A percentile compares a stretch with the other conserved stretches of the same genome.
These are phyloP conservation scores for Drosophila yooni DNA, from an alignment of 2,888 invertebrate species.

Conservation along the genomic window DNA sequence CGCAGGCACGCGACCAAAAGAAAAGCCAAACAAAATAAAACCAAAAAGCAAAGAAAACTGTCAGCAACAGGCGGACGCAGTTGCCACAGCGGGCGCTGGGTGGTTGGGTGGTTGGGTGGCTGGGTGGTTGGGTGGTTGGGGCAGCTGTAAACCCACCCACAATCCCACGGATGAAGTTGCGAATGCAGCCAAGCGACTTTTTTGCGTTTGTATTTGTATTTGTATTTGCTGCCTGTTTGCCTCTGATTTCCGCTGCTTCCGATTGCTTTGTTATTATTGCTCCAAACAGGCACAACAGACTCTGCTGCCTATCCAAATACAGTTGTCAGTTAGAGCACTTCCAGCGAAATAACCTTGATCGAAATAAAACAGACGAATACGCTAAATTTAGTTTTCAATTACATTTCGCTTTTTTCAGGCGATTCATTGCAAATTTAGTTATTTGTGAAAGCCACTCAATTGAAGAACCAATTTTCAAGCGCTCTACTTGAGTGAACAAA, in stretches of 20 bases:
- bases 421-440: not conserved
- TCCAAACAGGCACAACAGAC: constrained; percentile 14
- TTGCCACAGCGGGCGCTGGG: constrained; percentile 35
- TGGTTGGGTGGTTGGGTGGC: not conserved
- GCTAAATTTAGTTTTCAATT: constrained; percentile 27
- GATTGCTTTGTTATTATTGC: constrained; percentile 76
- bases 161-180: constrained; percentile 23
- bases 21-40: constrained; percentile 47
- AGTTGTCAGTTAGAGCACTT: constrained; percentile 13
- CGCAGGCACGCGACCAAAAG: constrained; percentile 73
- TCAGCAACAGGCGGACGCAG: constrained; percentile 71
- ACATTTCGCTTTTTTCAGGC: not conserved
- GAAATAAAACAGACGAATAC: constrained; percentile 25
- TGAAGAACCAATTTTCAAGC: not conserved
- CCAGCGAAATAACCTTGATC: constrained; percentile 16
- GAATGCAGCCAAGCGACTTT: constrained; percentile 58
- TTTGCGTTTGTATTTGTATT: constrained; percentile 12
- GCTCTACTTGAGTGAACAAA: not conserved
- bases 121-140: not conserved
- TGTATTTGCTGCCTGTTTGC: constrained; percentile 37
- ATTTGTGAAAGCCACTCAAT: not conserved
- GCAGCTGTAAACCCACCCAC: not conserved
- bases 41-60: constrained; percentile 70
- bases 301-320: not conserved
- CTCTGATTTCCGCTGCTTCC: constrained; percentile 76